Evolutionary conservation across 2,888 invertebrate species (phyloP), one percentile per base, ranked within the genome.

Genomic region (Heliconius sara): DNA sequence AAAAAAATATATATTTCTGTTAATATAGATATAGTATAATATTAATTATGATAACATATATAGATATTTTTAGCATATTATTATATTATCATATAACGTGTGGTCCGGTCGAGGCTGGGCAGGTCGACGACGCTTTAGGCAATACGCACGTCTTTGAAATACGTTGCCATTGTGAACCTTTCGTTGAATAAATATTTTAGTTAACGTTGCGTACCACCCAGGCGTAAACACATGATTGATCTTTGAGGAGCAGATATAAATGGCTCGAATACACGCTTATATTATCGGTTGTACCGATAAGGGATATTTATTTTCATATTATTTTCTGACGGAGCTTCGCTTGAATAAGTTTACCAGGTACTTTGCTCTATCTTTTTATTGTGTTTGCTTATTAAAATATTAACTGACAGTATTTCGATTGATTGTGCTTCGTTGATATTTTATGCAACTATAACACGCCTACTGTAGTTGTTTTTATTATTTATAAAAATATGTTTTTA

Each of bases 141-240:
- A 85, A 84, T 84, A 83, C 83, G 81, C 82, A 83, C 81, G 89
- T 91, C 91, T 91, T 92, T 93, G 93, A 94, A 94, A 93, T 92
- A 90, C 92, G 91, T 90, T 90, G 91, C 93, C 92, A 95, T 95
- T 95, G 95, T 95, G 87, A 87, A 86, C 87, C 86, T 85, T 86
- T 86, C 86, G 83, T 86, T 92, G 93, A 93, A 94, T 95, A 94
- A 95, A 95, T 94, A 95, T 94, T 93, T 93, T 90, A 90, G 86
- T 91, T 90, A 89, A 88, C 89, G 89, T 90, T 89, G 88, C 89
- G 89, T 91, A 90, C 94, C 93, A 94, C 94, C 94, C 94, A 94
- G 86, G 90, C 86, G 76, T 70, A 78, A 47, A 90, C 91, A 92
- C 87, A 85, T 92, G 94, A 95, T 95, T 93, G 94, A 94, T 94